Percentiles rank a stretch among this genome's conserved stretches.
phyloP scores from a whole-genome alignment of 2,113 vertebrate genomes.

The Plectropomus leopardus region DNA sequence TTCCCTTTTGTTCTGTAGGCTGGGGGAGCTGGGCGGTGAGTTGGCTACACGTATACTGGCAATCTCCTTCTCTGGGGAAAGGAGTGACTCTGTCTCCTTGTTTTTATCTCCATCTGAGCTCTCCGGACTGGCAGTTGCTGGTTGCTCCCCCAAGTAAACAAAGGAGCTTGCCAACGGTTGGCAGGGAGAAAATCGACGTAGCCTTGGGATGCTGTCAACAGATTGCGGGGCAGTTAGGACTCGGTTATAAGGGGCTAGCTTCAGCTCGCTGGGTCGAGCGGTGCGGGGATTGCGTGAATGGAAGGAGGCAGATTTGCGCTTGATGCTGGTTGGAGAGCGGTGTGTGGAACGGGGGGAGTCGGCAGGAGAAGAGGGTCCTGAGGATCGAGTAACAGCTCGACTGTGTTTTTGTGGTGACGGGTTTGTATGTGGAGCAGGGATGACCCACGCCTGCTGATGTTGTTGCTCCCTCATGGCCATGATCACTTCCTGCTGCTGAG shows the following conservation, averaged over 20 bases:
- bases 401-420: slow-evolving; percentile 92
- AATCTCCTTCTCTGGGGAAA: slow-evolving; percentile 79
- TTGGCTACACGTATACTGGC: slow-evolving; percentile 32
- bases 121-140: slow-evolving; percentile 63
- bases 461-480: slow-evolving; percentile 98
- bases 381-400: slow-evolving; percentile 84
- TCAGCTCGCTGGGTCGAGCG: slow-evolving; percentile 93
- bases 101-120: slow-evolving; percentile 72
- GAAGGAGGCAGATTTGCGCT: slow-evolving; percentile 91
- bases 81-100: slow-evolving; percentile 72
- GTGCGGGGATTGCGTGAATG: slow-evolving; percentile 91
- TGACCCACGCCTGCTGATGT: slow-evolving; percentile 91
- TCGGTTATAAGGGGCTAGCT: slow-evolving; percentile 93
- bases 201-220: slow-evolving; percentile 95
- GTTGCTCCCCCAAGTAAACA: slow-evolving; percentile 92
- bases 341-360: slow-evolving; percentile 90
- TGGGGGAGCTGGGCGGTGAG: slow-evolving; percentile 57
- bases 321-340: slow-evolving; percentile 91
- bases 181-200: slow-evolving; percentile 95
- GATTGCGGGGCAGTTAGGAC: slow-evolving; percentile 94
- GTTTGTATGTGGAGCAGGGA: slow-evolving; percentile 88
- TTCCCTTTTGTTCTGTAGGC: slow-evolving; percentile 43
- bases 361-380: slow-evolving; percentile 86
- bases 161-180: slow-evolving; percentile 91
- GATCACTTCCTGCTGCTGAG: slow-evolving; percentile 96